Evolutionary conservation across 1,140 invertebrate species (phyloP).

Genomic region (Heterodera schachtii): DNA sequence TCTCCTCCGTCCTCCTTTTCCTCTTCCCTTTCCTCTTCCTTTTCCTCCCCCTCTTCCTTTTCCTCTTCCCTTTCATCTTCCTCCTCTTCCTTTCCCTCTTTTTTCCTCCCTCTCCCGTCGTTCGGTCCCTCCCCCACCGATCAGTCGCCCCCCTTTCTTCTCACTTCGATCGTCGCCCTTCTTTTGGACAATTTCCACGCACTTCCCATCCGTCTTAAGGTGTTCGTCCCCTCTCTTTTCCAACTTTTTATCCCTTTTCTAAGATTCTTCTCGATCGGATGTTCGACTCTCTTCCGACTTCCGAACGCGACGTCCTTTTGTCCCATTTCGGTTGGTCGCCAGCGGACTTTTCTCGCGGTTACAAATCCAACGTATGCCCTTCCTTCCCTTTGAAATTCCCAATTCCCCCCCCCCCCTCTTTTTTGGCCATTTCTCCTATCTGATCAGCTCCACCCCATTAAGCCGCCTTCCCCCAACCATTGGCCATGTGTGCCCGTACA

Average conservation of each 20-base stretch:
- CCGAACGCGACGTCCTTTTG: constrained; percentile 22
- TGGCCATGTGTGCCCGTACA: constrained; percentile 28
- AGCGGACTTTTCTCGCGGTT: constrained; percentile 43
- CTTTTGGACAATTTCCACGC: constrained; percentile 29
- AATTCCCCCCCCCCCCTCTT: background rate
- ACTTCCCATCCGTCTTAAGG: constrained; percentile 42
- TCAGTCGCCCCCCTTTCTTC: background rate
- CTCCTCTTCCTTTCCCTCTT: constrained; percentile 1
- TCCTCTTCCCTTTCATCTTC: background rate
- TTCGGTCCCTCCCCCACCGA: background rate
- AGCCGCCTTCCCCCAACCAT: constrained; percentile 1
- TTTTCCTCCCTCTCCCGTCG: background rate
- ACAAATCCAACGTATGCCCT: constrained; percentile 19
- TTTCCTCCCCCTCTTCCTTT: background rate
- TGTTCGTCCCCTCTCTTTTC: background rate
- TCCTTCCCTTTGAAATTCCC: background rate
- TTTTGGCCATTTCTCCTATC: background rate
- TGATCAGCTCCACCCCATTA: background rate
- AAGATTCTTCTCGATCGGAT: constrained; percentile 42
- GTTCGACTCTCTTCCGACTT: constrained; percentile 26
- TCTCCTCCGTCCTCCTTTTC: background rate
- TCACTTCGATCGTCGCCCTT: background rate
- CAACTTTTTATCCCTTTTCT: background rate
- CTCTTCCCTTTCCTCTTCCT: background rate
- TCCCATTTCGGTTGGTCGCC: constrained; percentile 32